A percentile compares a stretch with the other conserved stretches of the same genome.
Conservation (phyloP, 2,113 vertebrate genomes). For the Candoia aspera region DNA sequence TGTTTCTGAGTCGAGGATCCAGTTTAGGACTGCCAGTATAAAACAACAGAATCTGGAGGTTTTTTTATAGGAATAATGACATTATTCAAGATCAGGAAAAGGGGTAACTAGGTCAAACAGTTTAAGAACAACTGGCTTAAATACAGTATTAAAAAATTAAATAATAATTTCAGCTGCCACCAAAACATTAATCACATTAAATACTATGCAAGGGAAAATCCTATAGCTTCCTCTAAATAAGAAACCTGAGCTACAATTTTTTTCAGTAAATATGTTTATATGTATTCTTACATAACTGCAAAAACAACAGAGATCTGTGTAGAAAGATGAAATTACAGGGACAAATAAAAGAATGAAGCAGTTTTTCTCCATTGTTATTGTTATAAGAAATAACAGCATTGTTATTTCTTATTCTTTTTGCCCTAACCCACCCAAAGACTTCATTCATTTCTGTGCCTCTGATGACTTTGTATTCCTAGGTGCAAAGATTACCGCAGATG, state of each 20-base stretch:
- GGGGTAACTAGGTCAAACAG: background rate
- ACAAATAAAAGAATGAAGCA: background rate
- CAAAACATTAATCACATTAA: background rate
- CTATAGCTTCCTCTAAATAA: background rate
- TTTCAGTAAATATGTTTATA: background rate
- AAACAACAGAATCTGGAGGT: background rate
- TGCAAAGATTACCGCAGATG: too few species aligned
- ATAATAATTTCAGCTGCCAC: background rate
- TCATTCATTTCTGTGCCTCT: background rate
- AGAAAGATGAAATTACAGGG: background rate
- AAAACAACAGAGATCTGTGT: background rate
- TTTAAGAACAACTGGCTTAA: background rate
- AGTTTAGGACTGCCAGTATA: background rate
- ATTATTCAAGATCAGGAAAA: background rate
- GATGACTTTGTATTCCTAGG: too few species aligned
- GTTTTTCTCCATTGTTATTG: background rate
- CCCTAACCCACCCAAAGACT: background rate
- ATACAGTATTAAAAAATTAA: background rate
- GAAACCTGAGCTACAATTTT: background rate
- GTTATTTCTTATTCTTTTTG: background rate
- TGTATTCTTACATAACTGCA: background rate
- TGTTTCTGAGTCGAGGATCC: background rate
- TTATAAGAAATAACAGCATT: too few species aligned
- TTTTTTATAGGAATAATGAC: background rate
- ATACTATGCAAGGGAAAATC: background rate